Conservation (phyloP, 1,140 invertebrate species). For the Bombyx mandarina region DNA sequence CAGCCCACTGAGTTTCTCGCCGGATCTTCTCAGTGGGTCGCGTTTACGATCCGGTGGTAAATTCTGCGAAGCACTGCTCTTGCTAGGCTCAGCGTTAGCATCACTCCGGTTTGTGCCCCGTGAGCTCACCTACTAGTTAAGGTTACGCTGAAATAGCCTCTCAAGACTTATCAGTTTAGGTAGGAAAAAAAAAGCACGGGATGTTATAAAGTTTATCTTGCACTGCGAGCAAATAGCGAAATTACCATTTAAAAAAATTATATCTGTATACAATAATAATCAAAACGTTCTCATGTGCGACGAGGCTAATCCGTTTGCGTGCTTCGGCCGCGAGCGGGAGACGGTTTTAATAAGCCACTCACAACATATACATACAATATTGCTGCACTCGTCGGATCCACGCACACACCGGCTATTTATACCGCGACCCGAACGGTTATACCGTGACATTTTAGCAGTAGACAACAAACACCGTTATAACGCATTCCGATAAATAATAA, state of each 20-base stretch:
- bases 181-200: too few relatives aligned
- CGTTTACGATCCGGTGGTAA: too few relatives aligned
- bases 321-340: constrained; percentile 49
- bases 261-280: background rate
- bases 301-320: constrained; percentile 33
- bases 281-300: constrained; percentile 26
- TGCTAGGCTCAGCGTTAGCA: too few relatives aligned
- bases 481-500: background rate
- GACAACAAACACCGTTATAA: background rate
- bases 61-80: too few relatives aligned
- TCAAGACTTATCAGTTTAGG: too few relatives aligned
- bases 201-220: too few relatives aligned
- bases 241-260: background rate
- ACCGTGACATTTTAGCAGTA: constrained; percentile 30
- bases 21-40: too few relatives aligned
- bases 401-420: constrained; percentile 40
- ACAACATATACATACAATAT: constrained; percentile 49
- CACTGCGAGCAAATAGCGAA: background rate
- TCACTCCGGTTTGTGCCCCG: too few relatives aligned
- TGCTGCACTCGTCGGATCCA: constrained; percentile 18
- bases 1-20: too few relatives aligned
- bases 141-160: too few relatives aligned
- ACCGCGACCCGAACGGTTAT: constrained; percentile 25
- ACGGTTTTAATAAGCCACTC: constrained; percentile 56
- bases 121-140: too few relatives aligned